Conservation (phyloP, 2,113 vertebrate species). For the Nyctibius bracteatus region DNA sequence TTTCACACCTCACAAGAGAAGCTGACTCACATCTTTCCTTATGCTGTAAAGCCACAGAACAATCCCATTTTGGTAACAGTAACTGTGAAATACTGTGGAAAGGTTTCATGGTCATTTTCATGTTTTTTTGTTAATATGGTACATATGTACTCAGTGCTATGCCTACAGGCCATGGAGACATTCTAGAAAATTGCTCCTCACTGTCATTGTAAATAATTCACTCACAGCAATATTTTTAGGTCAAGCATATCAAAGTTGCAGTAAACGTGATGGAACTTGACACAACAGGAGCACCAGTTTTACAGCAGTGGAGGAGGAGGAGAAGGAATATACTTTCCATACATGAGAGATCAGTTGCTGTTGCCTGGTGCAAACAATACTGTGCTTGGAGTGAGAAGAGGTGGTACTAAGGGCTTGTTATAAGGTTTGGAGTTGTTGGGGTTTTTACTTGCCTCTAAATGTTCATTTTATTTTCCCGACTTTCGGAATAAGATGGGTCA, state of each 20-base stretch:
- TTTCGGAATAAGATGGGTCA: not conserved
- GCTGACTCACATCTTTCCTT: not conserved
- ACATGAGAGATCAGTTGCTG: not conserved
- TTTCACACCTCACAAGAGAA: not conserved
- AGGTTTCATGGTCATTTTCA: not conserved
- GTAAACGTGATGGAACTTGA: not conserved
- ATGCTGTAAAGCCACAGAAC: not conserved
- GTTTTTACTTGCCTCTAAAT: not conserved
- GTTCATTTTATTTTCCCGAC: not conserved
- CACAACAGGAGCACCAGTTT: conserved; percentile 6
- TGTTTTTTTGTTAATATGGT: not conserved
- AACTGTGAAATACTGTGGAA: not conserved
- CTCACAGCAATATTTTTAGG: conserved; percentile 15
- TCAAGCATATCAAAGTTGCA: conserved; percentile 25
- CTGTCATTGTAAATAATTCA: conserved; percentile 31
- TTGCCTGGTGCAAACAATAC: not conserved
- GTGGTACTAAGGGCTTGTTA: not conserved
- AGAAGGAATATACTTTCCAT: not conserved
- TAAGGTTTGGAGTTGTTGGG: not conserved
- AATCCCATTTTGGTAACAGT: not conserved
- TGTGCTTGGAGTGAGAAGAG: not conserved
- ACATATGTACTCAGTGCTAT: not conserved
- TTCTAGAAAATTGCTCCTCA: not conserved
- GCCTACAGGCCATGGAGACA: not conserved
- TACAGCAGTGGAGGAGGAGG: not conserved